Conservation (phyloP, 2,888 invertebrate genomes). For the Eupeodes luniger region DNA sequence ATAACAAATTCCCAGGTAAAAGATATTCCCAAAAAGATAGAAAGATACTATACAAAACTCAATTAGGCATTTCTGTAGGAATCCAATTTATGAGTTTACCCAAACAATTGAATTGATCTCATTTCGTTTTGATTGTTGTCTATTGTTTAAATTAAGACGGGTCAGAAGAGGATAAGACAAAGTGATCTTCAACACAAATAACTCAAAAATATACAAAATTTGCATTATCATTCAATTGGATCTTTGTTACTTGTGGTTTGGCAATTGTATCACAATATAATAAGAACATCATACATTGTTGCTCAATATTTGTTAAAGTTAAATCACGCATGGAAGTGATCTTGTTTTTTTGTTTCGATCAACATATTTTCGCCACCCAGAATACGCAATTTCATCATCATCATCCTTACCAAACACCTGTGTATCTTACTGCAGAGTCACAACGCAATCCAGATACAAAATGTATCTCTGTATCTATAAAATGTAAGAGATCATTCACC, state of each 20-base stretch:
- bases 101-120: slow-evolving; percentile 69
- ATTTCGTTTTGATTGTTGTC: slow-evolving; percentile 66
- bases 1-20: slow-evolving; percentile 14
- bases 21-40: not conserved
- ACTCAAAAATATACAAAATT: slow-evolving; percentile 48
- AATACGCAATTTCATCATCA: slow-evolving; percentile 57
- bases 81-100: slow-evolving; percentile 65
- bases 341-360: slow-evolving; percentile 24
- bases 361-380: slow-evolving; percentile 65
- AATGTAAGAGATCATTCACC: slow-evolving; percentile 67
- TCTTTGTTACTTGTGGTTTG: slow-evolving; percentile 24
- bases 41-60: slow-evolving; percentile 53
- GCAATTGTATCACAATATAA: slow-evolving; percentile 19
- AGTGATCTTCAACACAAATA: slow-evolving; percentile 45
- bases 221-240: slow-evolving; percentile 54
- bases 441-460: slow-evolving; percentile 43
- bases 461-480: slow-evolving; percentile 29
- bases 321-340: slow-evolving; percentile 70
- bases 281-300: not conserved
- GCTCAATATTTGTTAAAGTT: slow-evolving; percentile 54
- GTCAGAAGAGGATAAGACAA: slow-evolving; percentile 34
- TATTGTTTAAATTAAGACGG: slow-evolving; percentile 57
- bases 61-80: slow-evolving; percentile 62
- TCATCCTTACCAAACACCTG: slow-evolving; percentile 60
- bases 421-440: slow-evolving; percentile 31